A percentile compares a stretch with the other conserved stretches of the same genome.
Evolutionary conservation across 2,113 vertebrate genomes (phyloP).

Genomic region (Peromyscus californicus): DNA sequence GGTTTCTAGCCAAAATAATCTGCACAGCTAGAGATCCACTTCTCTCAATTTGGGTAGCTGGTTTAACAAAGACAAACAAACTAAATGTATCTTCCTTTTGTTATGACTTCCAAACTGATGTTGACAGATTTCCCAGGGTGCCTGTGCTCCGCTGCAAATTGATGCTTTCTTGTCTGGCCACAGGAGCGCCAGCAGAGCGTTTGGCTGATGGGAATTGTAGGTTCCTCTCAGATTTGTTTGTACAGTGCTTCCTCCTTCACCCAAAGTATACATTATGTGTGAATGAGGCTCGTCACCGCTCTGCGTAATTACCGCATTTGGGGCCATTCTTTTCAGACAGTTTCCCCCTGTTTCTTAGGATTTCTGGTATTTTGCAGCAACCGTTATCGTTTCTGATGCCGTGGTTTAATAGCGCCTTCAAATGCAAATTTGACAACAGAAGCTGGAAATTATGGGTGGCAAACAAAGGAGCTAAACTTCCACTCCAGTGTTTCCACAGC

Average conservation of each 20-base stretch:
- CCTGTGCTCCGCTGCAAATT: background rate
- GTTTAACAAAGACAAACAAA: conserved; percentile 66
- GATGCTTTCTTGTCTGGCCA: background rate
- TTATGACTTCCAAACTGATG: conserved; percentile 21
- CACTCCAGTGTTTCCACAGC: conserved; percentile 6
- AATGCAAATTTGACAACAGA: conserved; percentile 84
- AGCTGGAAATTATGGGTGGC: conserved; percentile 42
- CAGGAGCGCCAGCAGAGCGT: background rate
- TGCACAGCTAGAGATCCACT: conserved; percentile 3
- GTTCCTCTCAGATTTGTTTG: conserved; percentile 68
- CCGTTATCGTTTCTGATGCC: conserved; percentile 63
- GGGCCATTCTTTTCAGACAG: conserved; percentile 72
- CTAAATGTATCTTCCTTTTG: conserved; percentile 55
- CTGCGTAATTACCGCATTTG: conserved; percentile 72
- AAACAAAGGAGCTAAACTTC: conserved; percentile 69
- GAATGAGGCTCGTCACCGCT: conserved; percentile 44
- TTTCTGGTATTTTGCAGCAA: conserved; percentile 68
- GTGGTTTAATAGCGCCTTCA: conserved; percentile 80
- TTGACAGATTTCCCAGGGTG: conserved; percentile 33
- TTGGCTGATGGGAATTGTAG: background rate
- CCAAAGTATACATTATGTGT: background rate
- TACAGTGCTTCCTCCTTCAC: conserved; percentile 55
- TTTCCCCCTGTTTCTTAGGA: conserved; percentile 55
- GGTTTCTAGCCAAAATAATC: conserved; percentile 30
- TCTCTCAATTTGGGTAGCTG: background rate